Evolutionary conservation across 2,888 invertebrate species (phyloP), one percentile per base, ranked within the genome.

Genomic region (Temnothorax ravouxi): DNA sequence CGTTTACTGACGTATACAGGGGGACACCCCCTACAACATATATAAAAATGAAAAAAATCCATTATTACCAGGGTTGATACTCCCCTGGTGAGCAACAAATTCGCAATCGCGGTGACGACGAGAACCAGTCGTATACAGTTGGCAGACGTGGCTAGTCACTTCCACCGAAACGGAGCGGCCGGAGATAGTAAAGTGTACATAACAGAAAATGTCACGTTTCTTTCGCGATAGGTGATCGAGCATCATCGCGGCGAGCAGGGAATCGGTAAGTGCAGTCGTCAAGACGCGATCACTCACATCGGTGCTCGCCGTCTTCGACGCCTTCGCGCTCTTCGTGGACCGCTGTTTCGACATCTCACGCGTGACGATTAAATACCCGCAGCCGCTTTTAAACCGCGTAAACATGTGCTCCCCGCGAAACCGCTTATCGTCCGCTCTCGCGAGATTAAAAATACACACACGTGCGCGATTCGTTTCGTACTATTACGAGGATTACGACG

Each of bases 291-390:
- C 41, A 91, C 91, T 91, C 77, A 93, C 94, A 85, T 93, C 91
- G 25, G 71, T 86, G 79, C 87, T 85, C n/a, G 82, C 76, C 8
- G 50, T 29, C 80, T 88, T 85, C 59, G 85, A 76, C 41, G 62
- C 11, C 72, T 90, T 87, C 13, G 85, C 84, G 69, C 76, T 83
- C 88, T 91, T 93, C 86, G 92, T 89, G 29, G 91, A 86, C 18
- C 84, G 86, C 77, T 92, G 90, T 86, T 93, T 92, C 85, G 93
- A 92, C 93, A 94, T 94, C 87, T 91, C 87, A 67, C 92, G 88
- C 77, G 83, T 83, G 59, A 56, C 80, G 11, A 64, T 56, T 41
- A 84, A 86, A 71, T 66, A 67, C 29, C 5, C 4, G 25, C 18
- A 47, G 56, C 56, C 0, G 34, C 18, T n/a, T 21, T 47, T 72